Base-by-base conservation (phyloP, 2,888 invertebrate species). In the Agriopis leucophaearia region DNA sequence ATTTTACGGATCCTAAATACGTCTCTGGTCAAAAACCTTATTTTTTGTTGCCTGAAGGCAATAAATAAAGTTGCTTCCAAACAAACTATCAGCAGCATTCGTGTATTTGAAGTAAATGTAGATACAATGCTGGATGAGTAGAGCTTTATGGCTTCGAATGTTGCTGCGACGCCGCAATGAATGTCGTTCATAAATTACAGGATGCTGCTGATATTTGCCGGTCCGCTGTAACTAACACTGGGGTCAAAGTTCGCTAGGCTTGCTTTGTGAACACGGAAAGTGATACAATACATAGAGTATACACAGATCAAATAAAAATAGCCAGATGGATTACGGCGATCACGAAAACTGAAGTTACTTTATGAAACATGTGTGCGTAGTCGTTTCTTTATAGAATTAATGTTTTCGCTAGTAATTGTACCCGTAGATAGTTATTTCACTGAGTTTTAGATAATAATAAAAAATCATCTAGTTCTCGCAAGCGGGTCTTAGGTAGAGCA, bases 111-210 rank as follows among this genome's bases (percentile, higher is more conserved):
- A 78, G 81, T 81, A 81, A 82, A 86, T 85, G 78, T 74, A 80
- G 78, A 77, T 77, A 77, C 80, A 82, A 78, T 78, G 79, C 77
- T 64, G 73, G 75, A 70, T 72, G 66, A 74, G 72, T 69, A 79
- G 74, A 78, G 76, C 77, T 69, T 68, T 75, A 80, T 77, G 75
- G 73, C 80, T 79, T 85, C 83, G 81, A 83, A 81, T 79, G 78
- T 77, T 65, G 74, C 70, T 69, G 75, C 79, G 80, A 85, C 81
- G 78, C 81, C 74, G 82, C 84, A 85, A 86, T 87, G 86, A 84
- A 86, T 85, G 86, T 83, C 85, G 76, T 75, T 74, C 82, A 82
- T 87, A 87, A 86, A 87, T 88, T 83, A 79, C 63, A 68, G 51
- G 56, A 60, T 68, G 74, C 71, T 77, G 74, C 79, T 80, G 79